Percentiles rank a stretch among this genome's conserved stretches.
These are phyloP conservation scores for Drosophila albomicans DNA, from an alignment of 1,140 invertebrate genomes.

Conservation along the genomic window DNA sequence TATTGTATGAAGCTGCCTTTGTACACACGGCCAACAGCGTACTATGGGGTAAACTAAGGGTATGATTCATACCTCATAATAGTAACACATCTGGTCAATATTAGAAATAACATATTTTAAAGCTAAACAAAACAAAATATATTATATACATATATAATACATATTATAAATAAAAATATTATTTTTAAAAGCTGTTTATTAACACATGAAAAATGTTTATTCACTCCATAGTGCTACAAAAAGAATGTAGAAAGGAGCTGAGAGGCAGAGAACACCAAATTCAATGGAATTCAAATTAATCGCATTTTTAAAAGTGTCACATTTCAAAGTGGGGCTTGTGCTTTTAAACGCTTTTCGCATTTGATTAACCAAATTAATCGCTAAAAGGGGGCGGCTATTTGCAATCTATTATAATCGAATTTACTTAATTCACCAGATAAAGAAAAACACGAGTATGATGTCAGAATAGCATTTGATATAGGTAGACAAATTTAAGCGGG, in stretches of 20 bases:
- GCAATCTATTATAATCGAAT: slow-evolving; percentile 29
- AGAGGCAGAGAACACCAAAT: slow-evolving; percentile 11
- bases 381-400: slow-evolving; percentile 37
- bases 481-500: background rate
- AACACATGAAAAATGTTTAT: too few species aligned
- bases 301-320: slow-evolving; percentile 58
- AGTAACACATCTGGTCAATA: too few species aligned
- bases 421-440: slow-evolving; percentile 6
- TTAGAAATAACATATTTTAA: too few species aligned
- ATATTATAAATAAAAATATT: too few species aligned
- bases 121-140: too few species aligned
- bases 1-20: slow-evolving; percentile 44
- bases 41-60: too few species aligned
- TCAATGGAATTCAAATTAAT: slow-evolving; percentile 71
- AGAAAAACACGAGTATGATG: slow-evolving; percentile 34
- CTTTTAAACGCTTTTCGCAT: slow-evolving; percentile 24
- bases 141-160: too few species aligned
- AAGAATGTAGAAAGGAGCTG: background rate
- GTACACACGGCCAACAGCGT: slow-evolving; percentile 24
- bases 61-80: too few species aligned
- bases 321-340: slow-evolving; percentile 38
- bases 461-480: slow-evolving; percentile 42
- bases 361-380: slow-evolving; percentile 64
- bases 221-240: too few species aligned
- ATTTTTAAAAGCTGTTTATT: too few species aligned